Conservation (phyloP, 2,888 invertebrate species). For the Drosophila siamana region DNA sequence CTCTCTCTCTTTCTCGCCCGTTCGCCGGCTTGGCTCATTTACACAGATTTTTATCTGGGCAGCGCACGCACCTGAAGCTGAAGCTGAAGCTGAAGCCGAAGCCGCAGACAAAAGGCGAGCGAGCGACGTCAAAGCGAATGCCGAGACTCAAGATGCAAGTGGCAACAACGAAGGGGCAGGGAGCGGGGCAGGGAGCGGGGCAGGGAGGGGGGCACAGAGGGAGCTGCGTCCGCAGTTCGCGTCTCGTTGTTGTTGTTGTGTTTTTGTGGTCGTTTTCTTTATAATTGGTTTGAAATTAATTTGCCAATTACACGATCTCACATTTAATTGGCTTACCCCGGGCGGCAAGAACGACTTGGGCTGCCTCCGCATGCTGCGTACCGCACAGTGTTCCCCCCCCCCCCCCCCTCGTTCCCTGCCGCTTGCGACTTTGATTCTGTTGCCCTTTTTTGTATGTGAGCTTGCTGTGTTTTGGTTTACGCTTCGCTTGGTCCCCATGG, state of each 20-base stretch:
- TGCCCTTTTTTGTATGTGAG: constrained; percentile 71
- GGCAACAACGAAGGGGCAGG: background rate
- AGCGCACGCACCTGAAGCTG: constrained; percentile 50
- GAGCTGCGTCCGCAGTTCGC: constrained; percentile 29
- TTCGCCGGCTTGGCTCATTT: constrained; percentile 40
- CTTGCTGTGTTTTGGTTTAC: constrained; percentile 51
- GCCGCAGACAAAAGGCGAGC: constrained; percentile 19
- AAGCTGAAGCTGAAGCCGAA: background rate
- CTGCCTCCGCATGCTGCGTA: constrained; percentile 52
- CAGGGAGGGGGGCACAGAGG: background rate
- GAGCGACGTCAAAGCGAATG: constrained; percentile 3
- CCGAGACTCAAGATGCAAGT: constrained; percentile 12
- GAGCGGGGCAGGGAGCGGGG: background rate
- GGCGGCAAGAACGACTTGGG: constrained; percentile 13
- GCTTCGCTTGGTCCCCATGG: constrained; percentile 60
- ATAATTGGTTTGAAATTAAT: constrained; percentile 85
- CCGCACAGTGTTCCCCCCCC: constrained; percentile 2
- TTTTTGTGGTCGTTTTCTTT: constrained; percentile 78
- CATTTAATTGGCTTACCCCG: constrained; percentile 84
- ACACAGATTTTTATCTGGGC: constrained; percentile 56
- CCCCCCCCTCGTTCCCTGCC: background rate
- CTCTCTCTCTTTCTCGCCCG: background rate
- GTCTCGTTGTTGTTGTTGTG: constrained; percentile 25
- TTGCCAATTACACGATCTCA: constrained; percentile 85
- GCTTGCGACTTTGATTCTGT: constrained; percentile 30